A percentile compares a stretch with the other conserved stretches of the same genome.
phyloP scores from a whole-genome alignment of 2,888 invertebrate genomes.

The Drosophila phalerata region DNA sequence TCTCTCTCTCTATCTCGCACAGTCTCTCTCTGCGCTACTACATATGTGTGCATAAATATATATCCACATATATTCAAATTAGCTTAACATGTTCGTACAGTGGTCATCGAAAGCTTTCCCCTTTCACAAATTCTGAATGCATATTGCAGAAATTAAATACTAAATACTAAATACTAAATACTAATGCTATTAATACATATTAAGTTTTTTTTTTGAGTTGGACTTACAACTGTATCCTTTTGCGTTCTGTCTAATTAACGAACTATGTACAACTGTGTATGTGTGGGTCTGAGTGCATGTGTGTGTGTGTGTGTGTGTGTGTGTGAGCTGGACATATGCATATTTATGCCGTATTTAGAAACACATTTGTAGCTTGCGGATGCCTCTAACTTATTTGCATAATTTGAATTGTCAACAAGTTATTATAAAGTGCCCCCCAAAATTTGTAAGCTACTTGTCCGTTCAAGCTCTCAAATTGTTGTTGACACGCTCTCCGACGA shows the following conservation, averaged over 20 bases:
- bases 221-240: not conserved
- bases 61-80: not conserved
- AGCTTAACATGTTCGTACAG: not conserved
- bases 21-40: not conserved
- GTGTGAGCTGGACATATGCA: slow-evolving; percentile 35
- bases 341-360: slow-evolving; percentile 31
- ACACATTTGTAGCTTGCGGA: slow-evolving; percentile 25
- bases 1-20: not conserved
- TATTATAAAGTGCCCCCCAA: slow-evolving; percentile 48
- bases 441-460: slow-evolving; percentile 34
- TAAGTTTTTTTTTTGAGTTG: too few species aligned
- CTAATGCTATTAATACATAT: too few species aligned
- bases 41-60: slow-evolving; percentile 1
- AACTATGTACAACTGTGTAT: slow-evolving; percentile 4
- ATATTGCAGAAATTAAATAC: not conserved
- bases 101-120: not conserved
- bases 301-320: not conserved
- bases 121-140: not conserved
- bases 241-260: not conserved
- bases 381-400: slow-evolving; percentile 51
- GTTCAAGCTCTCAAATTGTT: slow-evolving; percentile 16
- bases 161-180: too few species aligned
- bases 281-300: not conserved
- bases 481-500: slow-evolving; percentile 43
- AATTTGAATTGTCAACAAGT: slow-evolving; percentile 69